Conservation (phyloP, 2,888 invertebrate species). For the Lasioglossum zephyrum region DNA sequence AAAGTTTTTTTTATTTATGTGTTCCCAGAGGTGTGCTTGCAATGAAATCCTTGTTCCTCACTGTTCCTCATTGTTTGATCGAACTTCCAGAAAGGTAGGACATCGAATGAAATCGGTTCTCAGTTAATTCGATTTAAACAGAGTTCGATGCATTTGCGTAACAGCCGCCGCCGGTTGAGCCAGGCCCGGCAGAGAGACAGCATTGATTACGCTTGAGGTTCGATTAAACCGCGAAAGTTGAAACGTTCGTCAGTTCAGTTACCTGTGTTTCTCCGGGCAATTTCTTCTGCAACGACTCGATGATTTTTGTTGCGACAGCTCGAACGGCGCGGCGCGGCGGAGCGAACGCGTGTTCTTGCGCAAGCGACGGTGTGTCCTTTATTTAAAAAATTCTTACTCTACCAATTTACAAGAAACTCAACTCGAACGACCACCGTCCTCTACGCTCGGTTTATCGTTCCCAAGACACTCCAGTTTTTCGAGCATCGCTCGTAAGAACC, state of each 20-base stretch:
- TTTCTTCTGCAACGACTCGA: constrained; percentile 54
- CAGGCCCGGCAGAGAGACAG: constrained; percentile 41
- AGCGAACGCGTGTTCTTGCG: constrained; percentile 14
- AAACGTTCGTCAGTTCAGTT: constrained; percentile 56
- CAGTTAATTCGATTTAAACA: constrained; percentile 44
- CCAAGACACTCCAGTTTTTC: neutral
- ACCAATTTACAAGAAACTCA: neutral
- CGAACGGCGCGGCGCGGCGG: neutral
- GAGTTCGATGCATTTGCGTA: constrained; percentile 49
- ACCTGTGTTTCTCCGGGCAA: constrained; percentile 47
- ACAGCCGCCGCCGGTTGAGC: constrained; percentile 36
- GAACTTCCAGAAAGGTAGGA: neutral
- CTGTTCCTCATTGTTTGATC: neutral
- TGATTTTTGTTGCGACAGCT: constrained; percentile 32
- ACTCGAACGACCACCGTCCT: neutral
- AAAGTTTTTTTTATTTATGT: neutral
- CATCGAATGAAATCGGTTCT: constrained; percentile 29
- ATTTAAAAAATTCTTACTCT: neutral
- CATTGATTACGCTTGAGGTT: constrained; percentile 53
- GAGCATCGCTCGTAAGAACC: neutral
- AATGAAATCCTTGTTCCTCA: neutral
- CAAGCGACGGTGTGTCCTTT: neutral
- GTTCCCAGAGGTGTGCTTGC: neutral
- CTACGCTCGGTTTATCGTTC: neutral
- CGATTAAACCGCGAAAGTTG: constrained; percentile 64